These are phyloP conservation scores for Hippolais icterina DNA, from an alignment of 2,113 vertebrate species.

Conservation along the genomic window DNA sequence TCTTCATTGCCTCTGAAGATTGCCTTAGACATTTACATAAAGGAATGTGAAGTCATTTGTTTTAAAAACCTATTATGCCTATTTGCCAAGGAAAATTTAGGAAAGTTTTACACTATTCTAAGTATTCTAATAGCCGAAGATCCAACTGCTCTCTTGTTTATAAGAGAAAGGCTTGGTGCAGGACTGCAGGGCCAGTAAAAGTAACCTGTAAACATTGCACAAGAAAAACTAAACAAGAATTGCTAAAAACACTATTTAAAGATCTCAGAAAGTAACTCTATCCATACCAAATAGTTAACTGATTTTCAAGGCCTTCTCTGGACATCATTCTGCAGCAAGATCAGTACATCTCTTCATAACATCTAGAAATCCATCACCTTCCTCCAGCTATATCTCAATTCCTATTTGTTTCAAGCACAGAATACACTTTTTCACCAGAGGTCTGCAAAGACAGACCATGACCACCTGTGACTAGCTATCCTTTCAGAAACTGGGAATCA, in stretches of 20 bases:
- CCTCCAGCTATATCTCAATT: not conserved
- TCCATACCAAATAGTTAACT: not conserved
- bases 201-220: not conserved
- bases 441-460: not conserved
- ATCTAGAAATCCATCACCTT: not conserved
- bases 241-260: not conserved
- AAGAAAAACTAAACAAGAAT: not conserved
- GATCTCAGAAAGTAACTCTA: not conserved
- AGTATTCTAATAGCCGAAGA: not conserved
- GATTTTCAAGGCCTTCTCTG: not conserved
- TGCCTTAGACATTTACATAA: not conserved
- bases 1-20: not conserved
- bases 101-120: not conserved
- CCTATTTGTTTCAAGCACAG: not conserved
- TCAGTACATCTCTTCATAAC: not conserved
- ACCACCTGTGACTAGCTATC: not conserved
- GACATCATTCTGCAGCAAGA: not conserved
- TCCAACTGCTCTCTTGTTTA: not conserved
- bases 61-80: not conserved
- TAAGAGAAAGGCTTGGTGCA: not conserved
- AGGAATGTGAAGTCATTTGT: not conserved
- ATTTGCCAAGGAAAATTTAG: not conserved
- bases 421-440: not conserved
- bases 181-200: not conserved
- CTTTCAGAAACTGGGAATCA: not conserved